Conservation (phyloP, 2,113 vertebrate genomes). For the Crotophaga sulcirostris region DNA sequence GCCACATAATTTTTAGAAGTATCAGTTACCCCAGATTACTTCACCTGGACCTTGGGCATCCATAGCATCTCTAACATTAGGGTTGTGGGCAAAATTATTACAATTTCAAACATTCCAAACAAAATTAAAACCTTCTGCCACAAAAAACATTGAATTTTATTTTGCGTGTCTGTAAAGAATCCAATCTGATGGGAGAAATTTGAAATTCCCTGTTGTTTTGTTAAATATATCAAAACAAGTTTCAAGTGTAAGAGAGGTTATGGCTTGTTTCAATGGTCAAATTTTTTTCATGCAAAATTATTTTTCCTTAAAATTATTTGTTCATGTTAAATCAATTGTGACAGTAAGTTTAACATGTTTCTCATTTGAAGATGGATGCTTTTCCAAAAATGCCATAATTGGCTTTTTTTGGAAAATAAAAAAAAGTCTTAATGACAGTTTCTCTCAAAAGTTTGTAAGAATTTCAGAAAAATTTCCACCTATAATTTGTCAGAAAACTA, state of each 20-base stretch:
- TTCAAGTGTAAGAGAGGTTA: background rate
- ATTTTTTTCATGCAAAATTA: background rate
- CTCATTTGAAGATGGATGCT: background rate
- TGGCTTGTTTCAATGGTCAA: background rate
- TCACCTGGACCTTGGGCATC: background rate
- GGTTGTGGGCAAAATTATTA: background rate
- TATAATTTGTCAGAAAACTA: background rate
- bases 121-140: constrained; percentile 4
- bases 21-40: background rate
- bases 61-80: background rate
- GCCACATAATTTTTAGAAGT: background rate
- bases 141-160: background rate
- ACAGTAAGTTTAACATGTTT: background rate
- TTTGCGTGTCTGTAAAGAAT: background rate
- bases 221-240: background rate
- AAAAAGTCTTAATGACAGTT: background rate
- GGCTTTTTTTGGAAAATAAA: background rate
- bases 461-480: background rate
- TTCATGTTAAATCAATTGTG: background rate
- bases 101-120: background rate
- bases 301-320: background rate
- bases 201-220: constrained; percentile 12
- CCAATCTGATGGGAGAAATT: constrained; percentile 14
- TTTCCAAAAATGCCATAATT: background rate
- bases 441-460: background rate